phyloP scores from a whole-genome alignment of 2,797 vertebrate species.

The Podarcis lilfordi region DNA sequence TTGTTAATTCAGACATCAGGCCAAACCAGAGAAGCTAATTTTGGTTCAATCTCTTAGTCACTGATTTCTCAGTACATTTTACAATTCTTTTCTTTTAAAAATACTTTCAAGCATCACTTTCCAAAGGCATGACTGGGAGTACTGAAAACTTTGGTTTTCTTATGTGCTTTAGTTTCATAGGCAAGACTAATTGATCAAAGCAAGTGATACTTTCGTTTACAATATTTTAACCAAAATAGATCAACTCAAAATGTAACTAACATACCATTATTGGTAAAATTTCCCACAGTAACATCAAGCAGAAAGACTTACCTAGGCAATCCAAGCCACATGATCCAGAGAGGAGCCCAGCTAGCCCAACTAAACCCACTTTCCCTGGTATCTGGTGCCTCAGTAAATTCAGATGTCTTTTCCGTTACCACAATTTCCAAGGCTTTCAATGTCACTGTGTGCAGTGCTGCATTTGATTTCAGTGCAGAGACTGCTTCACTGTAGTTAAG shows the following conservation, averaged over 20 bases:
- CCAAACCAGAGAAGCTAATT: background rate
- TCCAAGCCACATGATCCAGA: conserved; percentile 91
- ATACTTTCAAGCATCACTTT: background rate
- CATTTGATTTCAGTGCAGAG: conserved; percentile 88
- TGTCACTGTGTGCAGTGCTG: conserved; percentile 85
- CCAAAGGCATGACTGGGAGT: background rate
- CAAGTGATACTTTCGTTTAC: background rate
- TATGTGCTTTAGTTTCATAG: background rate
- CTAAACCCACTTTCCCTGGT: conserved; percentile 81
- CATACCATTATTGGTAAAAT: too few relatives aligned
- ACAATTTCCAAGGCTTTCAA: conserved; percentile 88
- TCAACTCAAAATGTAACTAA: background rate
- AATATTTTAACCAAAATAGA: background rate
- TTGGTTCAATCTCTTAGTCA: background rate
- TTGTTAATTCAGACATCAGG: background rate
- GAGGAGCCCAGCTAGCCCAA: conserved; percentile 90
- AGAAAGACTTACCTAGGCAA: conserved; percentile 83
- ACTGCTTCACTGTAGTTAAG: conserved; percentile 90
- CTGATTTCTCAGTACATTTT: background rate
- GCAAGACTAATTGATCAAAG: background rate
- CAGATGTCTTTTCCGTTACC: conserved; percentile 71
- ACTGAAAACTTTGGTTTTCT: background rate
- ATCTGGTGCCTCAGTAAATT: conserved; percentile 72
- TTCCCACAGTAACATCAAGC: background rate
- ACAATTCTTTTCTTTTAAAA: too few relatives aligned